Percentiles rank a stretch among this genome's conserved stretches.
phyloP scores from a whole-genome alignment of 2,888 invertebrate species.

The Nineta flava region DNA sequence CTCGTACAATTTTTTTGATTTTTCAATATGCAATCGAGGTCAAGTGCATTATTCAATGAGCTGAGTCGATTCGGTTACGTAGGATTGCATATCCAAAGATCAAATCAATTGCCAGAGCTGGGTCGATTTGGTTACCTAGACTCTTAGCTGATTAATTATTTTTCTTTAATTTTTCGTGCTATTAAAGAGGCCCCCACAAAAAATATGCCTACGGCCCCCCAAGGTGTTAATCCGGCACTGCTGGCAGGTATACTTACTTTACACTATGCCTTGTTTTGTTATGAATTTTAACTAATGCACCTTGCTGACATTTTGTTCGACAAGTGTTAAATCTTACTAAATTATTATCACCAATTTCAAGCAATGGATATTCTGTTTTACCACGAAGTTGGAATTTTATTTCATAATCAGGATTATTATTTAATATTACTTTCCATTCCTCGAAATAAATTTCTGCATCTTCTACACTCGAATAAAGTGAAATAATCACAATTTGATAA shows the following conservation, averaged over 20 bases:
- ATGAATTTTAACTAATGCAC: conserved; percentile 19
- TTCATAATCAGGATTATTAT: conserved; percentile 22
- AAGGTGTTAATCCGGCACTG: no score
- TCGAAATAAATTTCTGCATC: conserved; percentile 24
- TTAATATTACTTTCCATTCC: conserved; percentile 28
- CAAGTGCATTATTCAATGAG: no score
- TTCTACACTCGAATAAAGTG: conserved; percentile 20
- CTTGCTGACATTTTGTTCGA: conserved; percentile 23
- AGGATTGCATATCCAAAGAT: no score
- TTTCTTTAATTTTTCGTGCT: no score
- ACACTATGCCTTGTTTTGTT: conserved; percentile 26
- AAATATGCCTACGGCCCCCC: no score
- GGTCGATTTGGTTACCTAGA: no score
- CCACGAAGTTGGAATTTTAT: conserved; percentile 25
- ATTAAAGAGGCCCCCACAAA: no score
- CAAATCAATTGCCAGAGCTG: no score
- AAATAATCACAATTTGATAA: conserved; percentile 25
- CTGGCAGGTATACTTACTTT: conserved; percentile 17
- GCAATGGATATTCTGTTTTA: conserved; percentile 23
- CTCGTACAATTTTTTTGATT: no score
- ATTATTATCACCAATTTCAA: conserved; percentile 22
- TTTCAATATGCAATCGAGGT: no score
- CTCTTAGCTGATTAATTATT: no score
- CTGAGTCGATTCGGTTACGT: no score
- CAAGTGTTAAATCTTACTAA: conserved; percentile 22